These are phyloP conservation scores for Chiloscyllium punctatum DNA, from an alignment of 2,797 vertebrate species.

Conservation along the genomic window DNA sequence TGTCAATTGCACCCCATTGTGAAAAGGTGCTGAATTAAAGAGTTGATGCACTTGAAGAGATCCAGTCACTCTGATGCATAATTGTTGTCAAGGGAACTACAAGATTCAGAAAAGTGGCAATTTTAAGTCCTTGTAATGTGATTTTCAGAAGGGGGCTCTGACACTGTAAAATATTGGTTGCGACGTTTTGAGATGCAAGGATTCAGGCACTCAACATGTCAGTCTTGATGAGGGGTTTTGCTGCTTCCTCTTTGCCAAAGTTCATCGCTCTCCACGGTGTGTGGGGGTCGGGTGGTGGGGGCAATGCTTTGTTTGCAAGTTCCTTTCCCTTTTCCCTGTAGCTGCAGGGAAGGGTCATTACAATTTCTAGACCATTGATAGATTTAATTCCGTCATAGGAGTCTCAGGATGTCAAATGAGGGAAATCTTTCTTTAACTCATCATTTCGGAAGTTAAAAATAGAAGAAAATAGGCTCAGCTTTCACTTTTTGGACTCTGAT, in stretches of 20 bases:
- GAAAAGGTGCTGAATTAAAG: background rate
- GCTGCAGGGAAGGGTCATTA: no score
- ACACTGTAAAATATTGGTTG: no score
- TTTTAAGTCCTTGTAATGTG: no score
- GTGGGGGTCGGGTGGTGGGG: background rate
- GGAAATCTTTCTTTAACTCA: no score
- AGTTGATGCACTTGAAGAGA: background rate
- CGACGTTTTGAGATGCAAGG: background rate
- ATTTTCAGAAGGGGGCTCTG: no score
- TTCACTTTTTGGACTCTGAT: no score
- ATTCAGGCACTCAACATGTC: background rate
- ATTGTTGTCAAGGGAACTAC: slow-evolving; percentile 12
- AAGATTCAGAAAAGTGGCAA: background rate
- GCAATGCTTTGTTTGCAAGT: background rate
- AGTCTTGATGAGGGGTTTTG: background rate
- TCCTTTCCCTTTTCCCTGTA: background rate
- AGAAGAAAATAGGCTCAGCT: no score
- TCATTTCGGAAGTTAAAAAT: no score
- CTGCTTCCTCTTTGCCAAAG: background rate
- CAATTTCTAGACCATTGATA: no score
- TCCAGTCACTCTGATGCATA: background rate
- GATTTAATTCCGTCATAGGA: no score
- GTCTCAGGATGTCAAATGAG: no score
- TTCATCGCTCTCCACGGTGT: background rate
- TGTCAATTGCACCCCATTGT: background rate